Evolutionary conservation across 1,140 invertebrate species (phyloP).

Genomic region (Pseudomyrmex dendroicus): DNA sequence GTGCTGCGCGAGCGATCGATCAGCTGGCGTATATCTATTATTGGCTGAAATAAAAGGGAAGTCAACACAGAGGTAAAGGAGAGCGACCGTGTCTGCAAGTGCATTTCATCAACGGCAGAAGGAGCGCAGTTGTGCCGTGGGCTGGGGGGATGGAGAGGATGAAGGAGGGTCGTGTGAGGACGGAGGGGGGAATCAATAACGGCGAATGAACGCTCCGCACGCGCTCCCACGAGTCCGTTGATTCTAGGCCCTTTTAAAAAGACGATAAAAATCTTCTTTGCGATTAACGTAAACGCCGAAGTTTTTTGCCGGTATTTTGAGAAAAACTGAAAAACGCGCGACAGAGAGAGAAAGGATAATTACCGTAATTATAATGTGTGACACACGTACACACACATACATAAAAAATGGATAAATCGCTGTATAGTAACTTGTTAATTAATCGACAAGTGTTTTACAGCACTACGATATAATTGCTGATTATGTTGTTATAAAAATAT

Average conservation of each 20-base stretch:
- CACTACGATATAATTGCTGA: not conserved
- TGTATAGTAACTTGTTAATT: not conserved
- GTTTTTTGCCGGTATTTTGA: conserved; percentile 15
- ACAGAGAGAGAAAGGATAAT: no score
- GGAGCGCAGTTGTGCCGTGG: conserved; percentile 54
- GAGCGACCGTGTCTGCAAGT: conserved; percentile 72
- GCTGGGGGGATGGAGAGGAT: conserved; percentile 28
- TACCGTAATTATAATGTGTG: no score
- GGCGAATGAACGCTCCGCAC: conserved; percentile 70
- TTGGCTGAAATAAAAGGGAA: conserved; percentile 77
- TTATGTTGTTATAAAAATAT: not conserved
- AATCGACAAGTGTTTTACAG: not conserved
- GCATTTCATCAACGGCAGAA: conserved; percentile 79
- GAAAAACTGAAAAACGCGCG: not conserved
- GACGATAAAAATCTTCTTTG: conserved; percentile 61
- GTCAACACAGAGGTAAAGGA: conserved; percentile 67
- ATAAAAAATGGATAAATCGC: not conserved
- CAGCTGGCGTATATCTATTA: conserved; percentile 73
- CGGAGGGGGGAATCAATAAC: conserved; percentile 73
- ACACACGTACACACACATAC: no score
- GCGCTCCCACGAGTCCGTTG: conserved; percentile 73
- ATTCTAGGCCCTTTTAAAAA: conserved; percentile 68
- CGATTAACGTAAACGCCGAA: conserved; percentile 27
- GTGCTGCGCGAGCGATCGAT: conserved; percentile 74
- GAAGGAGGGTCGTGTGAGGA: conserved; percentile 44